Conservation (phyloP, 2,113 vertebrate genomes). For the Limnothrissa miodon region DNA sequence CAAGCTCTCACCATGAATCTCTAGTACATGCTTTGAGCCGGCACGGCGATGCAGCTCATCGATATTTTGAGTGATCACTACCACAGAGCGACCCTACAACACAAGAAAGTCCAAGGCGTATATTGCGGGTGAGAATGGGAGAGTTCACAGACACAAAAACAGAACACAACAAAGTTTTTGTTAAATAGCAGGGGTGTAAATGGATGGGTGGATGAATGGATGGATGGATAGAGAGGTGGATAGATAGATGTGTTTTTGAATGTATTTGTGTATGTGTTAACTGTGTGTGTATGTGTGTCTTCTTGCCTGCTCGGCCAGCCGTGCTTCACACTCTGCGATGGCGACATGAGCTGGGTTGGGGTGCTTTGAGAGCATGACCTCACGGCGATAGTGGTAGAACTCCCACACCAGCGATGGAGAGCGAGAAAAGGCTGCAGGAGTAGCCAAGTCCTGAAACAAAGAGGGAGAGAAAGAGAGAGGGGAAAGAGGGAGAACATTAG, state of each 20-base stretch:
- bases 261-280: too few relatives aligned
- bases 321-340: conserved; percentile 84
- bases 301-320: conserved; percentile 63
- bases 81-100: conserved; percentile 78
- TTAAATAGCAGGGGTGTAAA: too few relatives aligned
- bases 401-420: conserved; percentile 96
- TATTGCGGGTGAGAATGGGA: background rate
- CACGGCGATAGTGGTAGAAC: conserved; percentile 94
- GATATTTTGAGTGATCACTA: conserved; percentile 92
- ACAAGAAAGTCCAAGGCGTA: background rate
- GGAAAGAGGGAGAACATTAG: background rate
- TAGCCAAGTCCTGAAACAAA: conserved; percentile 79
- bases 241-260: too few relatives aligned
- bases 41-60: conserved; percentile 92
- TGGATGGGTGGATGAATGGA: too few relatives aligned
- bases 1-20: conserved; percentile 82
- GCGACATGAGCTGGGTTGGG: conserved; percentile 86
- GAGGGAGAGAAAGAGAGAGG: background rate
- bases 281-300: background rate
- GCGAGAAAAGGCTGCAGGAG: conserved; percentile 81
- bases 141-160: too few relatives aligned
- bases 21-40: conserved; percentile 85
- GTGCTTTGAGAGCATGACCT: conserved; percentile 82
- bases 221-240: too few relatives aligned
- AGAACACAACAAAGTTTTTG: too few relatives aligned